Conservation (phyloP, 1,140 invertebrate species). For the Leguminivora glycinivorella region DNA sequence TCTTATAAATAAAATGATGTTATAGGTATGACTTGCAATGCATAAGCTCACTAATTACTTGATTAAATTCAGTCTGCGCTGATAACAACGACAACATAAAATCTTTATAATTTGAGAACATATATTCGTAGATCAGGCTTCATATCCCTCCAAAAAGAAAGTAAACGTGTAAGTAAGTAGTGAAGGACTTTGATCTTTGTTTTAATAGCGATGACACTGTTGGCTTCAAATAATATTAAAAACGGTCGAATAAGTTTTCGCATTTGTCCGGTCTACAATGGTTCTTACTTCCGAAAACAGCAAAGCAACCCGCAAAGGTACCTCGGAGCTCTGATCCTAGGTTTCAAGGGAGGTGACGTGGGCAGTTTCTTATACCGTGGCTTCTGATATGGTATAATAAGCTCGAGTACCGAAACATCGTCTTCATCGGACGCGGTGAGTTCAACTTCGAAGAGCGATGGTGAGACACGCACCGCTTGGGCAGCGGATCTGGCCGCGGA, state of each 20-base stretch:
- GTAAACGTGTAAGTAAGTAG: too few species aligned
- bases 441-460: conserved; percentile 66
- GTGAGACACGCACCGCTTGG: conserved; percentile 51
- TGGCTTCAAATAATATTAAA: background rate
- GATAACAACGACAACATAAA: too few species aligned
- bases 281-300: conserved; percentile 45
- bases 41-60: too few species aligned
- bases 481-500: too few species aligned
- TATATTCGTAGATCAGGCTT: too few species aligned
- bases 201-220: too few species aligned
- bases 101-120: too few species aligned
- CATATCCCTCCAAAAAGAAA: too few species aligned
- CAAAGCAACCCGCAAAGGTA: conserved; percentile 48
- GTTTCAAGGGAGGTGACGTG: conserved; percentile 42
- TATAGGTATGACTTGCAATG: too few species aligned
- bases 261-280: background rate
- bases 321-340: conserved; percentile 33
- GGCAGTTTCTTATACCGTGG: conserved; percentile 49
- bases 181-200: too few species aligned
- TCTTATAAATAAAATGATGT: too few species aligned
- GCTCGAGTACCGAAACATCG: conserved; percentile 60
- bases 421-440: conserved; percentile 70
- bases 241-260: background rate
- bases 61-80: too few species aligned
- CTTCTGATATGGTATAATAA: conserved; percentile 61